Evolutionary conservation across 1,140 invertebrate genomes (phyloP), one percentile per base, ranked within the genome.

Genomic region (Meteorus sp.): DNA sequence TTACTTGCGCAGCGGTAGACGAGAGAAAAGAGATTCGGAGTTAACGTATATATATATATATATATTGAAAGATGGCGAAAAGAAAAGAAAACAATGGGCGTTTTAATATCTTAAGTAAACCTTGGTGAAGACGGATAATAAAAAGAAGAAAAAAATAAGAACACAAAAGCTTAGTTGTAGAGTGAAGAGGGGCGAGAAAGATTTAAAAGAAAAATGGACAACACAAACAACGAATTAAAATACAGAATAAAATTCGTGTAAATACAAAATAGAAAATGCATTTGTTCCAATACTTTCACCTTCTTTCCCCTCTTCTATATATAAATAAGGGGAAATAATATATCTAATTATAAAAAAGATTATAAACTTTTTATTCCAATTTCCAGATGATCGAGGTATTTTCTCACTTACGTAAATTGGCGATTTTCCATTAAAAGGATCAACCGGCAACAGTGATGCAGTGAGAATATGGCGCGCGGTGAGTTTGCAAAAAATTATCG

Each of bases 81-180:
- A 15, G 20, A 54, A 41, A 48, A 57, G 63, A 65, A 72, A 62
- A 43, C 54, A 44, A 23, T 35, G 29, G 66, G 69, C 62, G 67
- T 75, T 78, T 78, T 79, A 79, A 80, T 78, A 78, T 78, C 75
- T 78, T 80, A 78, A 78, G 76, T 78, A 75, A 80, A 78, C 70
- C 65, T 63, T 54, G 52, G 55, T 66, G 52, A 19, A 35, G 47
- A 41, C n/a, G n/a, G n/a, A 60, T 58, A 65, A 63, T 64, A 67
- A 67, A 69, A 68, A 64, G 66, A 67, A 64, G 52, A 62, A 57
- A 69, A 70, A 68, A 67, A 57, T 63, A 66, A 65, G 61, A 62
- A 57, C 35, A 52, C 51, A 39, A 56, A 61, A 62, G 68, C 56
- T 48, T 13, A 9, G 43, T 53, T 51, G 57, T 54, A 37, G 37